These are phyloP conservation scores for Orussus abietinus DNA, from an alignment of 1,140 invertebrate species.

Conservation along the genomic window DNA sequence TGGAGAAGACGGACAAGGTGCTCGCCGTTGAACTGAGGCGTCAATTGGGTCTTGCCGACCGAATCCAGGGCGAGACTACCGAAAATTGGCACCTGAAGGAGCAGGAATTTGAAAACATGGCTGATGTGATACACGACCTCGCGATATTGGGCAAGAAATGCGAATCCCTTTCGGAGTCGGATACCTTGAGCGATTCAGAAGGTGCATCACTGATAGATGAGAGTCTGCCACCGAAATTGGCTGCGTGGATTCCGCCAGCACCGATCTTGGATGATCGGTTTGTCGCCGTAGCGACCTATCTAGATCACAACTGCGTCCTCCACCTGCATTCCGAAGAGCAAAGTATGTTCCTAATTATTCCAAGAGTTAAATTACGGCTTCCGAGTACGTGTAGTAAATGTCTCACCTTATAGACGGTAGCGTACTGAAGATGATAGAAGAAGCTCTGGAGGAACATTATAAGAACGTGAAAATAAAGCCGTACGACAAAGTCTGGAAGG, in stretches of 20 bases:
- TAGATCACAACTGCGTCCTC: slow-evolving; percentile 54
- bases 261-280: slow-evolving; percentile 42
- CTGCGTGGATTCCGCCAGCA: slow-evolving; percentile 40
- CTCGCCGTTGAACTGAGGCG: slow-evolving; percentile 34
- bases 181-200: too few relatives aligned
- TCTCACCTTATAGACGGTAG: too few relatives aligned
- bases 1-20: slow-evolving; percentile 20
- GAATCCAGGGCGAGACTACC: too few relatives aligned
- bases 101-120: not conserved
- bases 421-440: too few relatives aligned
- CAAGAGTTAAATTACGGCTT: too few relatives aligned
- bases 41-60: too few relatives aligned
- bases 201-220: too few relatives aligned
- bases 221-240: not conserved
- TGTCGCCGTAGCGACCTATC: slow-evolving; percentile 49
- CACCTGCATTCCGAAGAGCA: slow-evolving; percentile 49
- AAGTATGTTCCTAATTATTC: slow-evolving; percentile 17
- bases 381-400: too few relatives aligned
- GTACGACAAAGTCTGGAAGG: slow-evolving; percentile 50
- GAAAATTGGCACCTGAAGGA: too few relatives aligned
- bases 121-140: too few relatives aligned
- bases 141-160: too few relatives aligned
- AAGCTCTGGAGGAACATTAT: slow-evolving; percentile 53
- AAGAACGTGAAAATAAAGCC: slow-evolving; percentile 45
- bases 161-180: too few relatives aligned